Conservation (phyloP, 2,797 vertebrate species). For the Gymnothorax reevesii region DNA sequence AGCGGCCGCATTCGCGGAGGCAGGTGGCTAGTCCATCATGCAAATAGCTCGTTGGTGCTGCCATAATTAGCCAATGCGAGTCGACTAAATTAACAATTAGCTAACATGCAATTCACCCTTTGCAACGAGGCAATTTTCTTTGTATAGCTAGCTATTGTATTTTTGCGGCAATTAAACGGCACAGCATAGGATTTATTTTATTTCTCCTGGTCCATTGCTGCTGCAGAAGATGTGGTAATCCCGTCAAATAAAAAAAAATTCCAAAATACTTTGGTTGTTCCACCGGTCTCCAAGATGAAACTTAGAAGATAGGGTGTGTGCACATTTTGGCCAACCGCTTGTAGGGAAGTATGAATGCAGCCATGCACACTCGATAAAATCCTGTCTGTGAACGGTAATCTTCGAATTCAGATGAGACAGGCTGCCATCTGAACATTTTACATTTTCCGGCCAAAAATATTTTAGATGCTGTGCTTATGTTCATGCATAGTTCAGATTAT, state of each 20-base stretch:
- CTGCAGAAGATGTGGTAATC: conserved; percentile 70
- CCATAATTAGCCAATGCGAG: conserved; percentile 96
- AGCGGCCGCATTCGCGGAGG: conserved; percentile 88
- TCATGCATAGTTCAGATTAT: background rate
- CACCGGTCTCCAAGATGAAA: conserved; percentile 60
- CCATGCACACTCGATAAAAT: background rate
- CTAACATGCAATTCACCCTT: conserved; percentile 98
- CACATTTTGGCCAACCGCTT: background rate
- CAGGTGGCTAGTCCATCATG: conserved; percentile 99
- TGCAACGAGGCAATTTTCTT: conserved; percentile 87
- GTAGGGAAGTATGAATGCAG: background rate
- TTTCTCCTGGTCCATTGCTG: conserved; percentile 83
- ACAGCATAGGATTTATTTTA: conserved; percentile 87
- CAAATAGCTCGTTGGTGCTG: conserved; percentile 97
- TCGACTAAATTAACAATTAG: conserved; percentile 99
- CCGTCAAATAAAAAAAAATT: conserved; percentile 71
- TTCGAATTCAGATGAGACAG: background rate
- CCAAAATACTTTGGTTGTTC: conserved; percentile 73
- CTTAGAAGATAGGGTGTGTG: conserved; percentile 34
- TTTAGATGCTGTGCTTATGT: background rate
- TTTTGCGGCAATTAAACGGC: conserved; percentile 86
- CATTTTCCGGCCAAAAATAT: background rate
- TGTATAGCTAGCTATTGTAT: conserved; percentile 93
- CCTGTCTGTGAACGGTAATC: background rate
- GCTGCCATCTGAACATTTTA: background rate